Evolutionary conservation across 1,140 invertebrate genomes (phyloP).

Genomic region (Drosophila asahinai): DNA sequence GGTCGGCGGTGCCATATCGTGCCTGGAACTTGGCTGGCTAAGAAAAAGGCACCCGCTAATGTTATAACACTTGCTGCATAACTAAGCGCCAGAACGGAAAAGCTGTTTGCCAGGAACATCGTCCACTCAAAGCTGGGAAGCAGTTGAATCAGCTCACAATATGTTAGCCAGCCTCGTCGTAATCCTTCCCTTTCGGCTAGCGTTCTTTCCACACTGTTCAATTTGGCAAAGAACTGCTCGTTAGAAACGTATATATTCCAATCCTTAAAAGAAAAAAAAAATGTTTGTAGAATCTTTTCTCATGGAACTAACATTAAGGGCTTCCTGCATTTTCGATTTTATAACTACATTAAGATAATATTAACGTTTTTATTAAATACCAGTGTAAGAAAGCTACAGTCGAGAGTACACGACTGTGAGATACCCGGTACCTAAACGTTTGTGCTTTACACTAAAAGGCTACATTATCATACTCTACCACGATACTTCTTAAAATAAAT

Average conservation of each 20-base stretch:
- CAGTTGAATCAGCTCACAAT: slow-evolving; percentile 91
- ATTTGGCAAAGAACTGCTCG: slow-evolving; percentile 89
- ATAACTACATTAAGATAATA: too few relatives aligned
- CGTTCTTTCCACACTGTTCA: slow-evolving; percentile 89
- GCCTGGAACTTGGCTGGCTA: slow-evolving; percentile 87
- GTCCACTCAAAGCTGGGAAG: slow-evolving; percentile 86
- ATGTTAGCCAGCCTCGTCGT: slow-evolving; percentile 93
- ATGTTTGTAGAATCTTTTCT: background rate
- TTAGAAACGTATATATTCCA: slow-evolving; percentile 93
- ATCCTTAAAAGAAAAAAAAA: slow-evolving; percentile 87
- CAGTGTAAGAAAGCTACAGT: too few relatives aligned
- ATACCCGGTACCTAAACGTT: too few relatives aligned
- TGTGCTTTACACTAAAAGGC: too few relatives aligned
- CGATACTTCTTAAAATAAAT: too few relatives aligned
- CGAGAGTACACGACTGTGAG: too few relatives aligned
- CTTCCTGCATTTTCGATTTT: too few relatives aligned
- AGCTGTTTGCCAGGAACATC: slow-evolving; percentile 88
- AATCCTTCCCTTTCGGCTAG: slow-evolving; percentile 90
- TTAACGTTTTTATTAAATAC: too few relatives aligned
- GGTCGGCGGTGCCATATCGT: slow-evolving; percentile 75
- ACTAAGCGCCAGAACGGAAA: slow-evolving; percentile 88
- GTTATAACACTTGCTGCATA: slow-evolving; percentile 91
- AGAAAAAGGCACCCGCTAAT: slow-evolving; percentile 89
- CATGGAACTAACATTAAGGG: too few relatives aligned
- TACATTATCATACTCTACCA: too few relatives aligned